These are phyloP conservation scores for Falcunculus frontatus DNA, from an alignment of 2,113 vertebrate species.

Conservation along the genomic window DNA sequence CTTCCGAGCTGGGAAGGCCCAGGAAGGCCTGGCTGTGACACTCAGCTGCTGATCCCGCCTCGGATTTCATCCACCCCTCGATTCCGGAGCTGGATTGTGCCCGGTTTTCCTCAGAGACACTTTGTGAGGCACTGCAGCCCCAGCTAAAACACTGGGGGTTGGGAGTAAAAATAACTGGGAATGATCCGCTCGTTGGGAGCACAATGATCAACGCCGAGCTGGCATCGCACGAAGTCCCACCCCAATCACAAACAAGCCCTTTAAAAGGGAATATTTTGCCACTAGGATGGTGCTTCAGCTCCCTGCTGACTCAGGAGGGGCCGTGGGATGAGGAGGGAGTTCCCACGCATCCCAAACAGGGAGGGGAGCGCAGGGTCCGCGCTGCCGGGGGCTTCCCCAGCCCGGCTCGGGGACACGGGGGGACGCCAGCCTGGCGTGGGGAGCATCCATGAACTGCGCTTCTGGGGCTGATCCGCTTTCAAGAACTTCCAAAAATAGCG, in stretches of 20 bases:
- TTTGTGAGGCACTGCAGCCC: background rate
- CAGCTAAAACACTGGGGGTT: background rate
- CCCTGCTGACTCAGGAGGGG: background rate
- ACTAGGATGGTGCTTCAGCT: background rate
- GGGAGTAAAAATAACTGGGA: background rate
- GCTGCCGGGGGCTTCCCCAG: background rate
- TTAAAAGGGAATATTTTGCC: background rate
- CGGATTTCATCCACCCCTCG: background rate
- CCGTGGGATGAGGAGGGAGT: background rate
- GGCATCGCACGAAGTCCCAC: background rate
- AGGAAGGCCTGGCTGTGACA: background rate
- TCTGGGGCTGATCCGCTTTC: background rate
- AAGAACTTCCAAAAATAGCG: slow-evolving; percentile 11
- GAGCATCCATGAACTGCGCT: background rate
- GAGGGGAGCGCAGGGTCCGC: background rate
- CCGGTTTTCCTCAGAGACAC: background rate
- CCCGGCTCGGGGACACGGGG: background rate
- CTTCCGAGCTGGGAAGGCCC: background rate
- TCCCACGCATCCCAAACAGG: fast-evolving
- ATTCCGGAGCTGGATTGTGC: background rate
- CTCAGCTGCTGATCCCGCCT: background rate
- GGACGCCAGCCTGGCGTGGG: background rate
- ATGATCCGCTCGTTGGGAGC: background rate
- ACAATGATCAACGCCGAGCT: background rate
- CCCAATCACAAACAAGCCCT: background rate